A percentile compares a stretch with the other conserved stretches of the same genome.
These are phyloP conservation scores for Martes martes DNA, from an alignment of 2,113 vertebrate species.

Conservation along the genomic window DNA sequence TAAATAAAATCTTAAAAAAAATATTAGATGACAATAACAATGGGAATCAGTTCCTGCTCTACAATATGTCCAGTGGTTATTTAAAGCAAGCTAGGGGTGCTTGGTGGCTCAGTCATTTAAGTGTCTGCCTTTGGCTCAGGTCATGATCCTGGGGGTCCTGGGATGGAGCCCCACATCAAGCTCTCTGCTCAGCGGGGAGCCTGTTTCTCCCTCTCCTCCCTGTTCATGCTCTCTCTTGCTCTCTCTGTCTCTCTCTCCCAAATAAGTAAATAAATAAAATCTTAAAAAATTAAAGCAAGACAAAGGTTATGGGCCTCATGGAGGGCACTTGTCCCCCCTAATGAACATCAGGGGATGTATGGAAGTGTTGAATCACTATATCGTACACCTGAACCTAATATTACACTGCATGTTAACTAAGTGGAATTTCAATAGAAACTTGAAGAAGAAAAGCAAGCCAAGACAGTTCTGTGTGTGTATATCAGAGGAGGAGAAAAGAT, in stretches of 20 bases:
- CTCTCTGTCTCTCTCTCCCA: not conserved
- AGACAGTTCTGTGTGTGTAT: not conserved
- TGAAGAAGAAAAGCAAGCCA: not conserved
- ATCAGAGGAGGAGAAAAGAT: not conserved
- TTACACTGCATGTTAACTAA: not conserved
- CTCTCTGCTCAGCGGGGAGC: not conserved
- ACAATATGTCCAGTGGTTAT: not conserved
- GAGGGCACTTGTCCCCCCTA: not conserved
- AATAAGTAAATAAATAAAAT: not conserved
- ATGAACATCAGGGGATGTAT: not conserved
- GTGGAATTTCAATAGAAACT: not conserved
- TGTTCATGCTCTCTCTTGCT: not conserved
- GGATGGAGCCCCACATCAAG: rapidly evolving
- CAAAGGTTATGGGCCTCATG: not conserved
- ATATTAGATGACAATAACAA: not conserved
- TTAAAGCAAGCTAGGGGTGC: not conserved
- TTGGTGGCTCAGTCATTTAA: no score
- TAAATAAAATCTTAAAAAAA: not conserved
- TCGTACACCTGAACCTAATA: not conserved
- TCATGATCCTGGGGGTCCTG: no score
- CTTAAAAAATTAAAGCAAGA: not conserved
- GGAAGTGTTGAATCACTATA: not conserved
- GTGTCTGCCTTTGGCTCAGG: no score
- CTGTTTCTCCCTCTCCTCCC: not conserved
- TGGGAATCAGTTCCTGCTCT: not conserved